phyloP scores from a whole-genome alignment of 2,888 invertebrate genomes.

The Zygaena filipendulae region DNA sequence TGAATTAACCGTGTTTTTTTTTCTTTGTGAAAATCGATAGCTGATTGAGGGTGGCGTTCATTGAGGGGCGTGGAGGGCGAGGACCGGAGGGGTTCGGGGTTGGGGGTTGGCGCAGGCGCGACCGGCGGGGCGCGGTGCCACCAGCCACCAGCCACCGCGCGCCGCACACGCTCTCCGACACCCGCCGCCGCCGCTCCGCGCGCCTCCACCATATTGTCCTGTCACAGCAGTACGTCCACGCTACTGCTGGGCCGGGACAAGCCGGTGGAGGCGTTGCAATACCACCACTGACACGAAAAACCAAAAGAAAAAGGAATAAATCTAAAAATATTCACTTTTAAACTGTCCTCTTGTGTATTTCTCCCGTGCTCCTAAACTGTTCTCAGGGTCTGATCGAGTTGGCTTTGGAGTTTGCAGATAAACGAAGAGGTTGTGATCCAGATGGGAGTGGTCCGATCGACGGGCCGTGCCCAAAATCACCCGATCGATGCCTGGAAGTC shows the following conservation, averaged over 20 bases:
- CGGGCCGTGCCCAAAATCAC: conserved; percentile 9
- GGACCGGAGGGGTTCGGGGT: conserved; percentile 21
- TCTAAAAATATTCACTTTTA: conserved; percentile 14
- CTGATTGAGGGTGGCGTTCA: conserved; percentile 55
- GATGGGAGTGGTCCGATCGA: conserved; percentile 15
- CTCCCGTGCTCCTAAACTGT: too few species aligned
- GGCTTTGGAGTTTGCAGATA: too few species aligned
- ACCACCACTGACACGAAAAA: conserved; percentile 16
- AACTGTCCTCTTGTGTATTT: conserved; percentile 17
- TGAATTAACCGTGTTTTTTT: conserved; percentile 35
- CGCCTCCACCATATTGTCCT: conserved; percentile 93
- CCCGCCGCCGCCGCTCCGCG: conserved; percentile 41
- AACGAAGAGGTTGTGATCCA: conserved; percentile 7
- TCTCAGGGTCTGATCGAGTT: conserved; percentile 27
- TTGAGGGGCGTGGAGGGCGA: conserved; percentile 26
- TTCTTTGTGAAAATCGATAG: conserved; percentile 53
- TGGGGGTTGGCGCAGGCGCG: conserved; percentile 27
- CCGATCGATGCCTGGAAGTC: conserved; percentile 12
- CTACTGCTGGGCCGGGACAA: conserved; percentile 97
- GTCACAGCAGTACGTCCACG: conserved; percentile 93
- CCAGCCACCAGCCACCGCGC: conserved; percentile 36
- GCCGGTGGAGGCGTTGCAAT: conserved; percentile 41
- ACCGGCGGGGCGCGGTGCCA: conserved; percentile 43
- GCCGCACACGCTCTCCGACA: conserved; percentile 65
- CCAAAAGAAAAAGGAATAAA: conserved; percentile 14